A percentile compares a stretch with the other conserved stretches of the same genome.
These are phyloP conservation scores for Acleris cristana DNA, from an alignment of 2,888 invertebrate genomes.

Conservation along the genomic window DNA sequence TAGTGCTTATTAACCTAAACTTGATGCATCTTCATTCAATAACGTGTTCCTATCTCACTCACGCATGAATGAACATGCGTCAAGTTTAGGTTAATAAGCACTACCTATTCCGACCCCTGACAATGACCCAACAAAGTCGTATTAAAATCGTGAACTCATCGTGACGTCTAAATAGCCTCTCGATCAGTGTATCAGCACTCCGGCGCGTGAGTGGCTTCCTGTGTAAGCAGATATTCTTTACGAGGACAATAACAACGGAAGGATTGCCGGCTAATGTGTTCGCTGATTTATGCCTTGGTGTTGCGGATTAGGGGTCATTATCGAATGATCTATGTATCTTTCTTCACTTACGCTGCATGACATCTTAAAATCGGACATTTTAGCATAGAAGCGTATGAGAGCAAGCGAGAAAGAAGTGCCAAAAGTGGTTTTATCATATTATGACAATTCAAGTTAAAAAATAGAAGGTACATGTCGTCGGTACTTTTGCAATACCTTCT, in stretches of 20 bases:
- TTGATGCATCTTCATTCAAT: too few species aligned
- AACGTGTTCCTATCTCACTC: too few species aligned
- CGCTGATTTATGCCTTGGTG: constrained; percentile 19
- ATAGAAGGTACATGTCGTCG: too few species aligned
- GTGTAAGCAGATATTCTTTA: constrained; percentile 23
- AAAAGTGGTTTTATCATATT: too few species aligned
- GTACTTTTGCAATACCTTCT: too few species aligned
- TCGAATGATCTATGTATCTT: not conserved
- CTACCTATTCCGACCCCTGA: too few species aligned
- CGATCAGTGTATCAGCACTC: constrained; percentile 8
- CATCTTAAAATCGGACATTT: not conserved
- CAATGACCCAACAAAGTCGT: too few species aligned
- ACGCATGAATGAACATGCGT: too few species aligned
- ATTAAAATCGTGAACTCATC: not conserved
- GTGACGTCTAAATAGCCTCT: not conserved
- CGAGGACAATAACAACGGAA: constrained; percentile 26
- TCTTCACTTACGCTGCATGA: not conserved
- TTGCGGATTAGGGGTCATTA: not conserved
- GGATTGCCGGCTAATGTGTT: constrained; percentile 12
- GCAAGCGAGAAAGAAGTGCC: not conserved
- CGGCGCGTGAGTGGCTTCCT: constrained; percentile 47
- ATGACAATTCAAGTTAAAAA: too few species aligned
- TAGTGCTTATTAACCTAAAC: too few species aligned
- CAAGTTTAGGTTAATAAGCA: too few species aligned
- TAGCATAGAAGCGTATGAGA: not conserved